Evolutionary conservation across 2,797 vertebrate species (phyloP).

Genomic region (Coilia nasus): DNA sequence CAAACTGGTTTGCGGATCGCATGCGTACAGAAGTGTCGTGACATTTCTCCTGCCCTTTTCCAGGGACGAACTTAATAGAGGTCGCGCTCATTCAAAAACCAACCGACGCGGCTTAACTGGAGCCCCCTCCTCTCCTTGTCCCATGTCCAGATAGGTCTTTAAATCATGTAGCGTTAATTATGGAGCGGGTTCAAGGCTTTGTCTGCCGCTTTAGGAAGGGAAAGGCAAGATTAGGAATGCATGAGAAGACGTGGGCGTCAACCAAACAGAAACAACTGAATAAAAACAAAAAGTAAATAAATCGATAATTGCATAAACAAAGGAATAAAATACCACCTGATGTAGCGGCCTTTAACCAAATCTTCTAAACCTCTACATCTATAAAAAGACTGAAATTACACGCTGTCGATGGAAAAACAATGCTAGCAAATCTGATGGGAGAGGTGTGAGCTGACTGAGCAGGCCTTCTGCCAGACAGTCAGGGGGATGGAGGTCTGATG

Average conservation of each 20-base stretch:
- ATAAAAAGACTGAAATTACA: not conserved
- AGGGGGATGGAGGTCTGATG: not conserved
- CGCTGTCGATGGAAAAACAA: not conserved
- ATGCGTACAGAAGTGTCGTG: not conserved
- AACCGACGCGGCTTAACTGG: not conserved
- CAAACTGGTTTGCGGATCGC: not conserved
- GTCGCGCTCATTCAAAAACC: conserved; percentile 5
- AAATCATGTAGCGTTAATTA: conserved; percentile 67
- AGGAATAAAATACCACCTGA: not conserved
- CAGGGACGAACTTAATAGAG: not conserved
- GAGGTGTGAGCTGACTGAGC: not conserved
- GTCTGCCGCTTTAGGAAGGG: conserved; percentile 51
- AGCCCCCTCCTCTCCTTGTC: not conserved
- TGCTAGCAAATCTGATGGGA: not conserved
- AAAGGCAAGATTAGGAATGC: conserved; percentile 51
- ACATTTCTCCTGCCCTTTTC: conserved; percentile 12
- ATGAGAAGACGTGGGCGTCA: conserved; percentile 39
- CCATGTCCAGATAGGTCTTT: conserved; percentile 50
- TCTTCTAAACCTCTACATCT: not conserved
- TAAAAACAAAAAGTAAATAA: not conserved
- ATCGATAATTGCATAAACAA: not conserved
- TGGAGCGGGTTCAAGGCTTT: conserved; percentile 65
- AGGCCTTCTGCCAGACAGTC: not conserved
- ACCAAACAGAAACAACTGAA: not conserved
- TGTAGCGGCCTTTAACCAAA: not conserved